A percentile compares a stretch with the other conserved stretches of the same genome.
Conservation (phyloP, 2,113 vertebrate species). For the Apaloderma vittatum region DNA sequence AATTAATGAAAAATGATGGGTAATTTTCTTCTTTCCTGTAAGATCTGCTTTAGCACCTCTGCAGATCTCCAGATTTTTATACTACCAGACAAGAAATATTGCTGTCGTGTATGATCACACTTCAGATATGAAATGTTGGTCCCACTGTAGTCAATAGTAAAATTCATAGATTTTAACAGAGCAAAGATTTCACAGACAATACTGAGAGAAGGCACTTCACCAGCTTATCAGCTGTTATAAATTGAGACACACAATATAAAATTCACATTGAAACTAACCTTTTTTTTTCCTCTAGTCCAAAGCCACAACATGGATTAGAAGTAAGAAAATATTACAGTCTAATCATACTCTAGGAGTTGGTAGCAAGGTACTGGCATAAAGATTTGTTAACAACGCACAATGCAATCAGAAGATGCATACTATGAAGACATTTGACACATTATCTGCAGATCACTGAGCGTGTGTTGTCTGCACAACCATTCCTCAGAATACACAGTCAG, state of each 20-base stretch:
- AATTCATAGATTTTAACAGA: not conserved
- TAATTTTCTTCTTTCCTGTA: accelerated
- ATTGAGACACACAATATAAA: not conserved
- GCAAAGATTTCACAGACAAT: not conserved
- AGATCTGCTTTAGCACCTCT: not conserved
- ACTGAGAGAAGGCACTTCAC: not conserved
- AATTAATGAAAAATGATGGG: not conserved
- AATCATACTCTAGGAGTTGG: not conserved
- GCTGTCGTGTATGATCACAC: not conserved
- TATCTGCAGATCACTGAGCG: slow-evolving; percentile 8
- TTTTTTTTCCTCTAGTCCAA: not conserved
- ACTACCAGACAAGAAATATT: not conserved
- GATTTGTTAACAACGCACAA: not conserved
- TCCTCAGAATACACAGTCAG: slow-evolving; percentile 47
- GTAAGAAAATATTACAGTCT: not conserved
- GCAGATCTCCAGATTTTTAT: not conserved
- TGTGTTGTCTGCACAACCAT: not conserved
- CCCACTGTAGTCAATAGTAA: not conserved
- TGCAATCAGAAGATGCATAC: not conserved
- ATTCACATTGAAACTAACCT: not conserved
- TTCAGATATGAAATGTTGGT: not conserved
- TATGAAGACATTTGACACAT: slow-evolving; percentile 19
- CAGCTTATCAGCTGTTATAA: not conserved
- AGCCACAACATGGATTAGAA: not conserved
- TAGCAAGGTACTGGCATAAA: not conserved